These are phyloP conservation scores for Eunapius fragilis DNA, from an alignment of 37 sponge, comb jelly and placozoan species.

Conservation along the genomic window DNA sequence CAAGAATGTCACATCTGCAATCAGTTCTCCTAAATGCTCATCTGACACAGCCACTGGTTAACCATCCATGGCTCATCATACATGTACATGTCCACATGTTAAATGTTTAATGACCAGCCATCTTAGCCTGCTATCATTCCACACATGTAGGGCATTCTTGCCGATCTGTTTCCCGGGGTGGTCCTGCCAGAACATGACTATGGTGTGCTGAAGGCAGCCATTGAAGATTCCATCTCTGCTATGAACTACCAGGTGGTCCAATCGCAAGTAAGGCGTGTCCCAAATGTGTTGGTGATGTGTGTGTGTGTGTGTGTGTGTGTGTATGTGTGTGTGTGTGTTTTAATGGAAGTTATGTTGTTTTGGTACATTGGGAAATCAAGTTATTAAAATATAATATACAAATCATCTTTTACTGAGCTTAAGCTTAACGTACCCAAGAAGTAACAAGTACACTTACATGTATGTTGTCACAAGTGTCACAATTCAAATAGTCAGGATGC, in stretches of 20 bases:
- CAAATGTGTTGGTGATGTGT: neutral
- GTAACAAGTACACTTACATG: neutral
- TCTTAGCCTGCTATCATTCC: neutral
- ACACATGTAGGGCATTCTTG: slow-evolving; percentile 78
- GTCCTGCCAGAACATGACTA: slow-evolving; percentile 95
- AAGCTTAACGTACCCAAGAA: neutral
- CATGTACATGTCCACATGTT: neutral
- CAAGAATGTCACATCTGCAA: no score
- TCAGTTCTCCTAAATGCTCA: no score
- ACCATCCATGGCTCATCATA: no score
- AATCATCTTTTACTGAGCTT: no score
- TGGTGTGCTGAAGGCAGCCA: slow-evolving; percentile 84
- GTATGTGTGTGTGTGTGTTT: slow-evolving; percentile 4
- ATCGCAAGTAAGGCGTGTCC: slow-evolving; percentile 22
- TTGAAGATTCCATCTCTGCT: slow-evolving; percentile 58
- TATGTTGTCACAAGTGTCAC: no score
- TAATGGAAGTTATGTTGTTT: no score
- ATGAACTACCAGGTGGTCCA: slow-evolving; percentile 73
- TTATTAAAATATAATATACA: no score
- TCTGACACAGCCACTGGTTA: no score
- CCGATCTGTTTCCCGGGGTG: slow-evolving; percentile 95
- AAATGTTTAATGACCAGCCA: neutral
- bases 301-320: slow-evolving; percentile 11
- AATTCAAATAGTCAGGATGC: no score
- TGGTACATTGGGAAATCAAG: no score